phyloP scores from a whole-genome alignment of 1,140 invertebrate species.

The Monochamus saltuarius region DNA sequence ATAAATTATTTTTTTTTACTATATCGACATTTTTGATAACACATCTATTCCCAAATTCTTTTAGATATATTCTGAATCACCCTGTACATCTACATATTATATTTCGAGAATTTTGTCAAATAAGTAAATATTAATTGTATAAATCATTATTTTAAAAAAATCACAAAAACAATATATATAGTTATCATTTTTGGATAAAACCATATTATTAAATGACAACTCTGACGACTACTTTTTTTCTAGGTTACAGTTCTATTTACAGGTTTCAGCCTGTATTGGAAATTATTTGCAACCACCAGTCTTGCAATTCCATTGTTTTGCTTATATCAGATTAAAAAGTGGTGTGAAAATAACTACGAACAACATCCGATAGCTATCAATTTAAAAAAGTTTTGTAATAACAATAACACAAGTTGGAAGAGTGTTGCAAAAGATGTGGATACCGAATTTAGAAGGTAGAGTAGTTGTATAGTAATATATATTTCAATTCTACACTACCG shows the following conservation, averaged over 20 bases:
- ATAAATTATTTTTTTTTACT: no score
- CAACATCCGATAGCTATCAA: slow-evolving; percentile 74
- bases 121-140: no score
- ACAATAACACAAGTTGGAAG: slow-evolving; percentile 64
- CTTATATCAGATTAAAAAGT: slow-evolving; percentile 57
- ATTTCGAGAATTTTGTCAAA: no score
- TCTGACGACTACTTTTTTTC: slow-evolving; percentile 33
- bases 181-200: background rate
- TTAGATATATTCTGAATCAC: no score
- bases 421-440: slow-evolving; percentile 73
- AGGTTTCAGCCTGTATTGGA: slow-evolving; percentile 44
- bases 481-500: slow-evolving; percentile 3
- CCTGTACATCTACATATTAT: no score
- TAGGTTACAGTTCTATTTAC: slow-evolving; percentile 36
- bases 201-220: background rate
- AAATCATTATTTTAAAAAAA: no score
- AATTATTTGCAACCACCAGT: slow-evolving; percentile 30
- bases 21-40: no score
- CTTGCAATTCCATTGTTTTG: slow-evolving; percentile 51
- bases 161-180: background rate
- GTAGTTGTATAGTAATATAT: background rate
- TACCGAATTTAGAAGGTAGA: slow-evolving; percentile 72
- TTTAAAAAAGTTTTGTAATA: slow-evolving; percentile 64
- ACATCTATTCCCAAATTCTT: no score
- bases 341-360: slow-evolving; percentile 68